These are phyloP conservation scores for Eremophila alpestris DNA, from an alignment of 2,797 vertebrate species.

Conservation along the genomic window DNA sequence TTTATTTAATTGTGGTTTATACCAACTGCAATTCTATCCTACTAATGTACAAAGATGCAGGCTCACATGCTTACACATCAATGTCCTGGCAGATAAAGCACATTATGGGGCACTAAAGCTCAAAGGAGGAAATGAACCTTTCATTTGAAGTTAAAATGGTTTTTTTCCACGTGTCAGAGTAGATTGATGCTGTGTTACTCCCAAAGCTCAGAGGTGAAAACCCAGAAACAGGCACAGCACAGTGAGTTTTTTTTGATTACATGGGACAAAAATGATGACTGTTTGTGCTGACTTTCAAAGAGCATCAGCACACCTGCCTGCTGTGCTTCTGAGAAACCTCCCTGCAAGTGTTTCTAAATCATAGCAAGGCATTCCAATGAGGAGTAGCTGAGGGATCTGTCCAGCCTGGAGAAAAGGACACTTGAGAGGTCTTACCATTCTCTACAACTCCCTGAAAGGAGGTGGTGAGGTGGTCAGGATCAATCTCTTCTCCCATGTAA, in stretches of 20 bases:
- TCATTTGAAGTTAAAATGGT: background rate
- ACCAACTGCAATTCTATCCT: background rate
- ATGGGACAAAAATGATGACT: background rate
- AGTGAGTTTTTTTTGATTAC: background rate
- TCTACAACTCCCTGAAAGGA: background rate
- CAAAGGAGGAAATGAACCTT: background rate
- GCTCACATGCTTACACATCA: background rate
- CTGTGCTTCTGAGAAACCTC: background rate
- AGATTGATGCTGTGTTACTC: background rate
- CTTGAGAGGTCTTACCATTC: too few species aligned
- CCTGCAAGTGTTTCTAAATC: background rate
- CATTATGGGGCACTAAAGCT: background rate
- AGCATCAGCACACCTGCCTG: background rate
- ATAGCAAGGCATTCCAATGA: background rate
- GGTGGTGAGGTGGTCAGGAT: accelerated
- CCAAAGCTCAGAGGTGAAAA: background rate
- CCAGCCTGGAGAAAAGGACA: background rate
- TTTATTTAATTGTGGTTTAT: background rate
- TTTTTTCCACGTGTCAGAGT: background rate
- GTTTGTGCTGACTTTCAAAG: background rate
- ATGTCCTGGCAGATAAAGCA: background rate
- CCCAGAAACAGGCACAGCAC: background rate
- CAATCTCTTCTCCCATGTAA: background rate
- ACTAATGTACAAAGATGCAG: background rate
- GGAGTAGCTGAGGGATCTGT: background rate